Evolutionary conservation across 2,797 vertebrate species (phyloP).

Genomic region (Buceros bicornis): DNA sequence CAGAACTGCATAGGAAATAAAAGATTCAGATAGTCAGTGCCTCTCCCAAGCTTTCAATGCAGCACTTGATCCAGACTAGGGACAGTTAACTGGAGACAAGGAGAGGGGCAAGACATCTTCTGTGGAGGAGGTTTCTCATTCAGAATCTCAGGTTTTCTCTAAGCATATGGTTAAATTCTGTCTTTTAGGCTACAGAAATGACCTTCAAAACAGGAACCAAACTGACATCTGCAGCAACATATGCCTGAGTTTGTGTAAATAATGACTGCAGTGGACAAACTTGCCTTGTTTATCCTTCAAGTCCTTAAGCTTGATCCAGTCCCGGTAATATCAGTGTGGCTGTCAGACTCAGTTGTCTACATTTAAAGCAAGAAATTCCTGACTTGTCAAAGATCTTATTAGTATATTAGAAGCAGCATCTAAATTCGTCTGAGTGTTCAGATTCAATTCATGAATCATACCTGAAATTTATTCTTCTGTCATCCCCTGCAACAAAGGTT

Average conservation of each 20-base stretch:
- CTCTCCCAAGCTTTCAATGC: not conserved
- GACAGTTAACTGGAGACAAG: not conserved
- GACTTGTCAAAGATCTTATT: not conserved
- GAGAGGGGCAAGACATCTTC: not conserved
- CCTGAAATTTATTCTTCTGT: not conserved
- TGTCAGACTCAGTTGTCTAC: not conserved
- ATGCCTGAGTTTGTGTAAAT: not conserved
- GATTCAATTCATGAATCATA: not conserved
- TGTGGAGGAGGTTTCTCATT: not conserved
- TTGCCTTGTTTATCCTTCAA: not conserved
- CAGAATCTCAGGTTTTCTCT: not conserved
- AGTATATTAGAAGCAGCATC: not conserved
- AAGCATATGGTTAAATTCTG: not conserved
- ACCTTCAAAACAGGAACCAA: not conserved
- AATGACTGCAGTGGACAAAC: not conserved
- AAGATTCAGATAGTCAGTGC: not conserved
- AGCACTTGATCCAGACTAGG: not conserved
- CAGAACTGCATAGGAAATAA: not conserved
- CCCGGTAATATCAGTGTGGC: not conserved
- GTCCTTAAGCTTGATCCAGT: not conserved
- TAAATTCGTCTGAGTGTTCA: not conserved
- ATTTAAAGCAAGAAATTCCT: not conserved
- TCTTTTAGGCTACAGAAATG: not conserved
- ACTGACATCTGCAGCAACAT: not conserved
- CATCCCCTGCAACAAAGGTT: not conserved